phyloP scores from a whole-genome alignment of 2,888 invertebrate species.

The Euspilapteryx auroguttella region DNA sequence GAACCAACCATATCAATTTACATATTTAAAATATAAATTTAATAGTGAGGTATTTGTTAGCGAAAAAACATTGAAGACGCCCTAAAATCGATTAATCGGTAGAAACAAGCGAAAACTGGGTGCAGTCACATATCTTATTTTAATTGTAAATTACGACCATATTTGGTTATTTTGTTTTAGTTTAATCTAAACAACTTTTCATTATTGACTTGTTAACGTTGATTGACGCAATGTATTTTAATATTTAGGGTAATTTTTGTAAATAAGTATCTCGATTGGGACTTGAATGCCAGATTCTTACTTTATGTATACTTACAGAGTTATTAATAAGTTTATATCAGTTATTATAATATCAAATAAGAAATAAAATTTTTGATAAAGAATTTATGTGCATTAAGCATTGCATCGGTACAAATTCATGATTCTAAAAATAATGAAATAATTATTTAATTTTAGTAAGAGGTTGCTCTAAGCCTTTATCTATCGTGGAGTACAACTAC shows the following conservation, averaged over 20 bases:
- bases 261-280: conserved; percentile 26
- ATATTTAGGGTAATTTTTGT: conserved; percentile 20
- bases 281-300: conserved; percentile 31
- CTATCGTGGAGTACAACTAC: no score
- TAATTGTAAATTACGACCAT: conserved; percentile 20
- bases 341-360: not conserved
- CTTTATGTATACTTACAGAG: conserved; percentile 6
- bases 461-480: no score
- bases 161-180: conserved; percentile 19
- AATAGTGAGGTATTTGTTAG: no score
- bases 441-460: no score
- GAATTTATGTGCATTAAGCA: conserved; percentile 1
- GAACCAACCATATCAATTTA: conserved; percentile 53
- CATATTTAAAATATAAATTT: conserved; percentile 18
- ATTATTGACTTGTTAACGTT: no score
- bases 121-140: conserved; percentile 12
- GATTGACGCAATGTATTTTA: no score
- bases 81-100: no score
- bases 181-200: conserved; percentile 12
- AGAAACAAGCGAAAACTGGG: conserved; percentile 3
- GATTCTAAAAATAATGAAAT: no score
- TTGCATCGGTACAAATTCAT: conserved; percentile 5
- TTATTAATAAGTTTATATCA: conserved; percentile 4
- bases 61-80: no score
- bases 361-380: conserved; percentile 3